Evolutionary conservation across 2,888 invertebrate genomes (phyloP).

Genomic region (Melieria picta): DNA sequence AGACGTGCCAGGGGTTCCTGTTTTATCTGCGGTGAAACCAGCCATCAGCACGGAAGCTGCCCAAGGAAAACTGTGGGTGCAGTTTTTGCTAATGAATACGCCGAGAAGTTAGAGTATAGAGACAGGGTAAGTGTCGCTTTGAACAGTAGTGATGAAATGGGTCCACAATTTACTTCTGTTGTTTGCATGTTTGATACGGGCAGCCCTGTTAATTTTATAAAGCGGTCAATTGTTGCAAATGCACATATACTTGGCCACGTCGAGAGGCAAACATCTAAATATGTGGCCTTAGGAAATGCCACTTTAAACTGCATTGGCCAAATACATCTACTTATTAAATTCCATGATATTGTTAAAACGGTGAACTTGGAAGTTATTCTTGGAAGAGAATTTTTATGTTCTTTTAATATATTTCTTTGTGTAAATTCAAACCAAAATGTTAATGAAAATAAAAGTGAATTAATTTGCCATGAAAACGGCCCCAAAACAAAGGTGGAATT

Average conservation of each 20-base stretch:
- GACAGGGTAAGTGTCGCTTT: conserved; percentile 25
- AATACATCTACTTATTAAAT: too few species aligned
- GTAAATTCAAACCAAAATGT: background rate
- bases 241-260: too few species aligned
- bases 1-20: conserved; percentile 16
- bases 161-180: conserved; percentile 8
- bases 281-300: too few species aligned
- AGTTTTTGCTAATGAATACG: background rate
- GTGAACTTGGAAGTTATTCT: too few species aligned
- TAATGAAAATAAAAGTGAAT: conserved; percentile 6
- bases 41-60: conserved; percentile 4
- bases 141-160: background rate
- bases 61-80: conserved; percentile 4
- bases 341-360: too few species aligned
- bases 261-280: background rate
- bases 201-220: conserved; percentile 20
- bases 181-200: conserved; percentile 16
- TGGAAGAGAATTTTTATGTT: too few species aligned
- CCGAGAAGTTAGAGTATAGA: background rate
- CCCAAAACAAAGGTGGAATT: background rate
- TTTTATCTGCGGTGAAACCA: conserved; percentile 15
- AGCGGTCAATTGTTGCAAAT: background rate
- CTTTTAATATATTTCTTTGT: too few species aligned
- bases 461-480: background rate
- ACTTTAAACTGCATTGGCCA: too few species aligned